These are phyloP conservation scores for Pedionomus torquatus DNA, from an alignment of 2,113 vertebrate genomes.

Conservation along the genomic window DNA sequence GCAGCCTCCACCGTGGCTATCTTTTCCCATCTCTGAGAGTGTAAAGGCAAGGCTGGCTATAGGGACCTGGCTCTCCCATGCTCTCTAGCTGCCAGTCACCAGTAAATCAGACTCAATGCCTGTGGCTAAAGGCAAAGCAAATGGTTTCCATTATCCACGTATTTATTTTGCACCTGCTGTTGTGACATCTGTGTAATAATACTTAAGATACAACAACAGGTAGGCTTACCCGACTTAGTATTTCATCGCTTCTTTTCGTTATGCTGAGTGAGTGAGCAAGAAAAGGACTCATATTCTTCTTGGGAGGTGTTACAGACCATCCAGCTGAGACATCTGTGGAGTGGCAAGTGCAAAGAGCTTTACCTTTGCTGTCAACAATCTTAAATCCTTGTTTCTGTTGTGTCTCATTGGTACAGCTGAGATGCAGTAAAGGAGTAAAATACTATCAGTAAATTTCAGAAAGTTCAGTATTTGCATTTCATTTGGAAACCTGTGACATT, in stretches of 20 bases:
- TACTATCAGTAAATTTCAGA: conserved; percentile 57
- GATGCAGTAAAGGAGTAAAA: conserved; percentile 40
- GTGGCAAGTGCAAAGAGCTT: conserved; percentile 7
- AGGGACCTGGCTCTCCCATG: background rate
- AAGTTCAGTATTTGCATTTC: conserved; percentile 69
- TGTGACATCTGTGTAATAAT: conserved; percentile 33
- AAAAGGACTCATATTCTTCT: background rate
- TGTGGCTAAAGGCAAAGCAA: conserved; percentile 34
- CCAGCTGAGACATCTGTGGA: background rate
- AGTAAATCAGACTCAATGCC: conserved; percentile 35
- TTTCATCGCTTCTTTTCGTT: background rate
- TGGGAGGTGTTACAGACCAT: background rate
- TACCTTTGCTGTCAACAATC: conserved; percentile 16
- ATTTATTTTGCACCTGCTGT: conserved; percentile 46
- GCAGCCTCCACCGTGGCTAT: background rate
- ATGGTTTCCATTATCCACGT: conserved; percentile 39
- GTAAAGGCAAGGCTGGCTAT: background rate
- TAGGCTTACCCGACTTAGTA: conserved; percentile 43
- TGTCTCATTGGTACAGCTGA: background rate
- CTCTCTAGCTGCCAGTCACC: conserved; percentile 17
- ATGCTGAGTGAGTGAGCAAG: background rate
- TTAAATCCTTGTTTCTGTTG: background rate
- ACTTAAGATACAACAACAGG: conserved; percentile 9
- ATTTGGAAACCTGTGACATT: conserved; percentile 66
- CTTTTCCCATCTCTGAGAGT: background rate